Evolutionary conservation across 2,888 invertebrate genomes (phyloP).

Genomic region (Nasonovia ribisnigri): DNA sequence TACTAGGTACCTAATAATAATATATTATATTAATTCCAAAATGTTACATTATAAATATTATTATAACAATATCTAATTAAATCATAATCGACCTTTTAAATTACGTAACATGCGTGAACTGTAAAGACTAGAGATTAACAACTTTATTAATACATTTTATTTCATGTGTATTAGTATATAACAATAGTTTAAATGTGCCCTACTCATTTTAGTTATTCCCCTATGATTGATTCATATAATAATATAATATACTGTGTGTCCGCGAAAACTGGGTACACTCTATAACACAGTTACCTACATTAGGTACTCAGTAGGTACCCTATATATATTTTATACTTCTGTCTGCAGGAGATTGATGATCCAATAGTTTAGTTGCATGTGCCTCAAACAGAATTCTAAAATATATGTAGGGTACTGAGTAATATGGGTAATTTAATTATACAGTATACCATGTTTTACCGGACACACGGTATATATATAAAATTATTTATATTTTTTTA

Average conservation of each 20-base stretch:
- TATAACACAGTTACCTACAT: too few relatives aligned
- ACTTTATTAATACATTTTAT: not conserved
- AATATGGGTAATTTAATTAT: too few relatives aligned
- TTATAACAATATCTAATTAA: not conserved
- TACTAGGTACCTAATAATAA: not conserved
- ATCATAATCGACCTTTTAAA: not conserved
- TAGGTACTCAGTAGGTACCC: too few relatives aligned
- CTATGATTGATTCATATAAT: not conserved
- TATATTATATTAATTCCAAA: not conserved
- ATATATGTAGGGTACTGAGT: too few relatives aligned
- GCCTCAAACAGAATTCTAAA: too few relatives aligned
- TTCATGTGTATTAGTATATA: not conserved
- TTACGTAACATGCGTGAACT: not conserved
- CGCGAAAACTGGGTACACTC: too few relatives aligned
- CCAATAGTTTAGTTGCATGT: too few relatives aligned
- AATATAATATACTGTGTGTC: not conserved
- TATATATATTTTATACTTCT: too few relatives aligned
- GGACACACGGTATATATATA: too few relatives aligned
- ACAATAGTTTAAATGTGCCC: not conserved
- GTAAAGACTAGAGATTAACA: not conserved
- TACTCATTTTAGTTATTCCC: not conserved
- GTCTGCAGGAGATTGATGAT: too few relatives aligned
- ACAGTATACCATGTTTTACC: too few relatives aligned
- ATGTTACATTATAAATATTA: not conserved
- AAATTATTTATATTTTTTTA: not conserved